Evolutionary conservation across 2,888 invertebrate species (phyloP).

Genomic region (Agrypnus murinus): DNA sequence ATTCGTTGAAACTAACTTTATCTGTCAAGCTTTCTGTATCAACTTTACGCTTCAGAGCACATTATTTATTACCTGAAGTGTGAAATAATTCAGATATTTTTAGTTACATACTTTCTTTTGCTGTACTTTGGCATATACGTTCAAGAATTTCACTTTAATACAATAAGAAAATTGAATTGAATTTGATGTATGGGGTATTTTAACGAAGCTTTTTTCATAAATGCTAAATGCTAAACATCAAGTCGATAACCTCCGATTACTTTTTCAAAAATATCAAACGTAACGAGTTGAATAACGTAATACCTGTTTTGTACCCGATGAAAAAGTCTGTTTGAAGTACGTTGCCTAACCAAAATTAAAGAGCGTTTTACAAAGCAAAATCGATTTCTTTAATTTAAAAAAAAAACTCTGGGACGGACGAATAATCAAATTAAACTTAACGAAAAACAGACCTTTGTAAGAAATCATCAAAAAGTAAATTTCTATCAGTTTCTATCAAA

Average conservation of each 20-base stretch:
- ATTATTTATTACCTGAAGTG: slow-evolving; percentile 5
- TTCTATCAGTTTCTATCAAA: too few species aligned
- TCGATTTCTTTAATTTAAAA: slow-evolving; percentile 24
- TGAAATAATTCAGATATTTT: slow-evolving; percentile 8
- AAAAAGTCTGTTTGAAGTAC: neutral
- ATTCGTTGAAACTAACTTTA: slow-evolving; percentile 12
- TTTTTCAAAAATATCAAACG: too few species aligned
- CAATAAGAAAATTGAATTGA: too few species aligned
- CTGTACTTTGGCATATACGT: too few species aligned
- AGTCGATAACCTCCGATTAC: too few species aligned
- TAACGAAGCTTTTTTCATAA: too few species aligned
- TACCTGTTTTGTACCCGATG: neutral
- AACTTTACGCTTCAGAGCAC: slow-evolving; percentile 9
- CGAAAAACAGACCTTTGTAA: too few species aligned
- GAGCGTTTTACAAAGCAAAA: slow-evolving; percentile 12
- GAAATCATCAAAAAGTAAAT: too few species aligned
- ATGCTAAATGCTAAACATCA: too few species aligned
- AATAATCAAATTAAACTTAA: slow-evolving; percentile 14
- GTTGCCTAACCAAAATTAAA: slow-evolving; percentile 3
- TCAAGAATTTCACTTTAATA: too few species aligned
- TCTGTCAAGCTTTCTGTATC: slow-evolving; percentile 3
- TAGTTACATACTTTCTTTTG: neutral
- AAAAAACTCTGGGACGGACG: slow-evolving; percentile 10
- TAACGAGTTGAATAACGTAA: too few species aligned
- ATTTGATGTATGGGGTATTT: too few species aligned